Evolutionary conservation across 2,113 vertebrate genomes (phyloP).

Genomic region (Rhea pennata): DNA sequence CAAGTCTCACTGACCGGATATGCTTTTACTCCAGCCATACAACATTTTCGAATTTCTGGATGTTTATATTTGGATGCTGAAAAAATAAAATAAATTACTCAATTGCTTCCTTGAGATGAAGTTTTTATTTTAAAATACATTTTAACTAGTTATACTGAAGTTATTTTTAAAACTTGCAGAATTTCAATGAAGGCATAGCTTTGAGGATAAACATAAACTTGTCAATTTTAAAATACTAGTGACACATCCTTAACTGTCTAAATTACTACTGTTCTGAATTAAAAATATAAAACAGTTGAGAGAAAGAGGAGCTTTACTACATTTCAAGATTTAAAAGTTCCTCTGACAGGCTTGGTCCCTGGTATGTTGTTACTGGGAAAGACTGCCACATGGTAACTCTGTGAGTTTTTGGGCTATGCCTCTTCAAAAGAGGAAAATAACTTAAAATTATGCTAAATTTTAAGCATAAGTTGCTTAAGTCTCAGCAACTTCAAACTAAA

Average conservation of each 20-base stretch:
- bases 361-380: background rate
- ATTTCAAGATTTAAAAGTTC: background rate
- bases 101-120: background rate
- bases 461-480: background rate
- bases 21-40: slow-evolving; percentile 68
- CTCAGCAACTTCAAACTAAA: background rate
- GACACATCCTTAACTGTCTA: background rate
- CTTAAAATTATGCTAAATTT: background rate
- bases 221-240: background rate
- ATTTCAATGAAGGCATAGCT: background rate
- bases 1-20: slow-evolving; percentile 74
- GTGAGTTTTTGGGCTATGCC: background rate
- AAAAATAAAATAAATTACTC: background rate
- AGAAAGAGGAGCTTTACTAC: background rate
- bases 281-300: background rate
- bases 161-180: background rate
- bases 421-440: background rate
- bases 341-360: background rate
- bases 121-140: background rate
- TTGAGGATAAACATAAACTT: background rate
- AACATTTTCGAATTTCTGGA: slow-evolving; percentile 27
- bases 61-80: slow-evolving; percentile 65
- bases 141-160: background rate
- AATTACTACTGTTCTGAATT: background rate
- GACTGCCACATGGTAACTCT: background rate